phyloP scores from a whole-genome alignment of 2,888 invertebrate species.

The Octodonta nipae region DNA sequence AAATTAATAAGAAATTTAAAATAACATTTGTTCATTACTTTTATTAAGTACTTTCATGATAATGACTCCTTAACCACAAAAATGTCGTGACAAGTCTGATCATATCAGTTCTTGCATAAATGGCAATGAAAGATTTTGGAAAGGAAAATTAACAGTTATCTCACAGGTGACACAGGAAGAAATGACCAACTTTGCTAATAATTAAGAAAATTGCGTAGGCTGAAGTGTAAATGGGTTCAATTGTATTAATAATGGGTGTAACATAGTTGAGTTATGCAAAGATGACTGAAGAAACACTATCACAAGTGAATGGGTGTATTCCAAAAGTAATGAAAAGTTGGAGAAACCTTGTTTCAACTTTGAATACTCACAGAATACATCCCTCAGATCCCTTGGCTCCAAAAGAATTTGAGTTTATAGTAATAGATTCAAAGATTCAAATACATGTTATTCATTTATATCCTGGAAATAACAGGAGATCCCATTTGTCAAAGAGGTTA shows the following conservation, averaged over 20 bases:
- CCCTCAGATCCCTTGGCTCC: conserved; percentile 28
- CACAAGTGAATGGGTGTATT: conserved; percentile 18
- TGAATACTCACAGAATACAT: conserved; percentile 26
- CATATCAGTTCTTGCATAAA: too few relatives aligned
- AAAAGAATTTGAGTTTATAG: conserved; percentile 30
- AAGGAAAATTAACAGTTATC: too few relatives aligned
- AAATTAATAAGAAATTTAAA: too few relatives aligned
- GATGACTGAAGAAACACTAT: conserved; percentile 18
- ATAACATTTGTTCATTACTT: too few relatives aligned
- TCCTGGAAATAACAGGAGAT: conserved; percentile 21
- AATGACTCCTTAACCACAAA: too few relatives aligned
- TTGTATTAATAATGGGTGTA: conserved; percentile 20
- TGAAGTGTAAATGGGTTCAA: conserved; percentile 6
- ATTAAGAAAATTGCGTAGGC: too few relatives aligned
- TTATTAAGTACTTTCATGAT: too few relatives aligned
- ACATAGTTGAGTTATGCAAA: conserved; percentile 16
- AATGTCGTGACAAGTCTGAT: too few relatives aligned
- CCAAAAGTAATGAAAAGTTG: conserved; percentile 23
- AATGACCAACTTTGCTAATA: too few relatives aligned
- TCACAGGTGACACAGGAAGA: too few relatives aligned
- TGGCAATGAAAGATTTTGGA: too few relatives aligned
- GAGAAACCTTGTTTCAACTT: conserved; percentile 17
- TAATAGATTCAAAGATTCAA: conserved; percentile 26
- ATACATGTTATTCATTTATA: conserved; percentile 30
- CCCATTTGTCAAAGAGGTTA: conserved; percentile 14